Evolutionary conservation across 2,797 vertebrate species (phyloP), one percentile per base, ranked within the genome.

Genomic region (Lates japonicus): DNA sequence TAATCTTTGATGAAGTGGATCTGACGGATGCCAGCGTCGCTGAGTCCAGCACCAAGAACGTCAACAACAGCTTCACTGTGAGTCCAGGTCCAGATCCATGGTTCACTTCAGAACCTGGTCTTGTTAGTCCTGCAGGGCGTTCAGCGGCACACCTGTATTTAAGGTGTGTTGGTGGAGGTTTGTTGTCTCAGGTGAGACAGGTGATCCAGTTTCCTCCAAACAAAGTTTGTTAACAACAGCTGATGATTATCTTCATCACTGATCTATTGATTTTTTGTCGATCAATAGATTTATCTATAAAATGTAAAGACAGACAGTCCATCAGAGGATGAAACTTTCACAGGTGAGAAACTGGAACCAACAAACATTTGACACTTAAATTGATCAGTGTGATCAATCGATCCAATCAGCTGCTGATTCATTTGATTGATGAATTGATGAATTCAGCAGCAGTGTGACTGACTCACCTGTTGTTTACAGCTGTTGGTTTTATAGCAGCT

Each of bases 1-100:
- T 99, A 87, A 99, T 99, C 93, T 99, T 99, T 87, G 98, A 99
- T 51, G 98, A 99, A 68, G 97, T 99, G 69, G 98, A 99, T 92
- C 94, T 99, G 93, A 98, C 97, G 0, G 98, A 99, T 48, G 98
- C 97, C 84, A 99, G 97, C 0, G 98, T 99, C 71, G 98, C 98
- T 1, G 98, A 99, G 91, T 98, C 97, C 84, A 99, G 98, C 95
- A 99, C 98, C 76, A 99, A 99, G 93, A 99, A 99, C 84, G 94
- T 98, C 88, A 99, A 99, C 95, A 99, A 99, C 95, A 99, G 98
- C 90, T 99, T 99, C 87, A 99, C 98, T 25, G 98, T 99, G 95
- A 95, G 97, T 81, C n/a, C 3, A n/a, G 25, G 13, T 25, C 20
- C 12, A 44, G 7, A 19, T 1, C 46, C 19, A 19, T 16, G 16